These are phyloP conservation scores for Delphinus delphis DNA, from an alignment of 2,113 vertebrate species.

Conservation along the genomic window DNA sequence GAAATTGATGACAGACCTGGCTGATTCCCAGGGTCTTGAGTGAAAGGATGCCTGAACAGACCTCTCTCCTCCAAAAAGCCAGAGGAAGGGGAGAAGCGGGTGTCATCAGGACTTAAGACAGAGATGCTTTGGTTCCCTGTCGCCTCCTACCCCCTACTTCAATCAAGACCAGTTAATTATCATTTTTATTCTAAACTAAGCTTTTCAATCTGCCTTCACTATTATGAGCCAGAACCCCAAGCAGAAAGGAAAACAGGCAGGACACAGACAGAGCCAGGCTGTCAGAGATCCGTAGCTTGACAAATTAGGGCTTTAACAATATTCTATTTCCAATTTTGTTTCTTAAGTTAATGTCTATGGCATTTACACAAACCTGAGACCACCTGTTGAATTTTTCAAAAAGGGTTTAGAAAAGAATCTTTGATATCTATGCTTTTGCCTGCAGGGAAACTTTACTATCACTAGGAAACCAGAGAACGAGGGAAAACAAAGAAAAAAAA, in stretches of 20 bases:
- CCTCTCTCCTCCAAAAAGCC: not conserved
- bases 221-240: not conserved
- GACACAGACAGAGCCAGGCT: not conserved
- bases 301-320: conserved; percentile 48
- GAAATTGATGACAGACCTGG: conserved; percentile 12
- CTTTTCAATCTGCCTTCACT: conserved; percentile 33
- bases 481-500: not conserved
- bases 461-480: conserved; percentile 45
- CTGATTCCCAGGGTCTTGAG: not conserved
- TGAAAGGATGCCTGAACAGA: not conserved
- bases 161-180: not conserved
- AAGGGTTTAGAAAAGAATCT: conserved; percentile 8
- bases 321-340: conserved; percentile 41
- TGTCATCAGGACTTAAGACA: not conserved
- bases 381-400: conserved; percentile 57
- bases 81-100: not conserved
- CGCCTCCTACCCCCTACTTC: not conserved
- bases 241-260: conserved; percentile 37
- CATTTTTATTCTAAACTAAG: conserved; percentile 1
- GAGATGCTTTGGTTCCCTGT: not conserved
- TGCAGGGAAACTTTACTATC: conserved; percentile 21
- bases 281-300: conserved; percentile 41
- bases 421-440: not conserved
- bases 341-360: conserved; percentile 38
- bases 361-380: conserved; percentile 47